Conservation (phyloP, 2,113 vertebrate species). For the Podocnemis expansa region DNA sequence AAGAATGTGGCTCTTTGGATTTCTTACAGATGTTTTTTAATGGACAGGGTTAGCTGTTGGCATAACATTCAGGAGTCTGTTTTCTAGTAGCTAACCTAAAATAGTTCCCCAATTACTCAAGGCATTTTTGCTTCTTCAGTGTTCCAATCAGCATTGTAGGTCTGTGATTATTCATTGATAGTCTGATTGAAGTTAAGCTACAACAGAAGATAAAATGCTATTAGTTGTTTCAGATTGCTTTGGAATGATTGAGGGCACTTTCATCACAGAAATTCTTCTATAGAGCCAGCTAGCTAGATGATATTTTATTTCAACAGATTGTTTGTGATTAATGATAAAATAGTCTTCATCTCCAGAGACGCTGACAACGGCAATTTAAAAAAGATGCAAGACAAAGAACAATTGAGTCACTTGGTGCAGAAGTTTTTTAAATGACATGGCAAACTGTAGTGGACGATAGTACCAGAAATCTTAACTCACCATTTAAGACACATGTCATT, state of each 20-base stretch:
- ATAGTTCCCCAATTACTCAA: background rate
- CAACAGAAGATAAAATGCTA: background rate
- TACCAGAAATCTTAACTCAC: background rate
- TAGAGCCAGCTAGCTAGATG: background rate
- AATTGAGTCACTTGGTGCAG: conserved; percentile 15
- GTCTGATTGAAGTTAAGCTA: conserved; percentile 3
- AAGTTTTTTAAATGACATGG: background rate
- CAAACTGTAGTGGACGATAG: background rate
- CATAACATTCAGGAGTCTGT: background rate
- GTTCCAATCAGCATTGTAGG: background rate
- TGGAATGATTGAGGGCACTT: background rate
- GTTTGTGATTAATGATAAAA: conserved; percentile 55
- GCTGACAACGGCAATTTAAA: conserved; percentile 59
- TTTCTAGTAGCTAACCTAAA: background rate
- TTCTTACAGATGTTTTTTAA: accelerated
- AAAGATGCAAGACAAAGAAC: background rate
- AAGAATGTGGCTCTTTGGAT: background rate
- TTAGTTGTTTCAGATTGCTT: conserved; percentile 19
- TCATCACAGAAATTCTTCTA: conserved; percentile 25
- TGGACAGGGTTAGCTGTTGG: background rate
- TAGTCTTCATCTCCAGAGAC: conserved; percentile 8
- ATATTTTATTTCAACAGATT: conserved; percentile 52
- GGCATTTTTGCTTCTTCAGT: background rate
- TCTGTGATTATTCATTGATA: background rate
- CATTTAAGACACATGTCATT: background rate